These are phyloP conservation scores for Leptopilina boulardi DNA, from an alignment of 1,140 invertebrate genomes.

Conservation along the genomic window DNA sequence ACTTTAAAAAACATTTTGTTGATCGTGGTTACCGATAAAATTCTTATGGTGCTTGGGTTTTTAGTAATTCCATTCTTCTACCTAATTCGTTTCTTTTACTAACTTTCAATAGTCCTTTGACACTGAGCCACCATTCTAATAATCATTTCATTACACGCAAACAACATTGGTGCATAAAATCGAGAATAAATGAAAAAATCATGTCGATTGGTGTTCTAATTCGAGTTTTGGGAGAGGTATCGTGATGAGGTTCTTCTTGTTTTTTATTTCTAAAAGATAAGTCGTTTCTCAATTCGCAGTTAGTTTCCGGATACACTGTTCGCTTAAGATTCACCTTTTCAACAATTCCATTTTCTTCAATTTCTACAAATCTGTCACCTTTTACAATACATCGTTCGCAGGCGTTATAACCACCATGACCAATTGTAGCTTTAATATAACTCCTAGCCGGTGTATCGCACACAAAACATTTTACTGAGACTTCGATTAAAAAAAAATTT, in stretches of 20 bases:
- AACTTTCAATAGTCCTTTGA: background rate
- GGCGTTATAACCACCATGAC: slow-evolving; percentile 20
- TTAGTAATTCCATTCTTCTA: background rate
- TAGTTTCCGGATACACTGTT: slow-evolving; percentile 34
- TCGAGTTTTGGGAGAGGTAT: slow-evolving; percentile 7
- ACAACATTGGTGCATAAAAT: slow-evolving; percentile 39
- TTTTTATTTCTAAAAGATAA: slow-evolving; percentile 1
- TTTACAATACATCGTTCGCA: slow-evolving; percentile 20
- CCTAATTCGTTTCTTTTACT: background rate
- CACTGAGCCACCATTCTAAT: slow-evolving; percentile 5
- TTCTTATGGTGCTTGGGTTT: background rate
- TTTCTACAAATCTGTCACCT: background rate
- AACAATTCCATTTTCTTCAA: slow-evolving; percentile 5
- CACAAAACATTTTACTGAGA: slow-evolving; percentile 19
- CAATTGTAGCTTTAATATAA: slow-evolving; percentile 7
- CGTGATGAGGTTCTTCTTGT: slow-evolving; percentile 15
- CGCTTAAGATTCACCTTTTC: too few relatives aligned
- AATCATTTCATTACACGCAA: slow-evolving; percentile 27
- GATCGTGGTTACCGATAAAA: background rate
- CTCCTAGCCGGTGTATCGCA: slow-evolving; percentile 14
- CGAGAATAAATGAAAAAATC: slow-evolving; percentile 31
- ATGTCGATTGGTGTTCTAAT: slow-evolving; percentile 36
- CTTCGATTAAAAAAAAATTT: too few relatives aligned
- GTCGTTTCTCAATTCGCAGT: slow-evolving; percentile 29
- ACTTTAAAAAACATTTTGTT: background rate